Conservation (phyloP, 2,888 invertebrate genomes). For the Cerceris rybyensis region DNA sequence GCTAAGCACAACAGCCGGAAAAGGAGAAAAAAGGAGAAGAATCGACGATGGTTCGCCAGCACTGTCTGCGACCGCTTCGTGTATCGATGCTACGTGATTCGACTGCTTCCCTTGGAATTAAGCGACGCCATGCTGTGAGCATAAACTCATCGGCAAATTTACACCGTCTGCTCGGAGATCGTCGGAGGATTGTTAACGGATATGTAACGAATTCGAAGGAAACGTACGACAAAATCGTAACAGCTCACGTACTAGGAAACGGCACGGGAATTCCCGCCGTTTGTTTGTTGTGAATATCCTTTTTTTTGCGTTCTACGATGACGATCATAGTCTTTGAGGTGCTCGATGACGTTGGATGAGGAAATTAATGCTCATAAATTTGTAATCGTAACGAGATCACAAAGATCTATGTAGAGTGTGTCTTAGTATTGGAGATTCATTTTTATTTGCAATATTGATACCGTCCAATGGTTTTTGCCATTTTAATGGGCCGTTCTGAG, state of each 20-base stretch:
- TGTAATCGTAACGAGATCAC: no score
- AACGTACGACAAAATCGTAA: background rate
- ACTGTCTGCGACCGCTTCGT: conserved; percentile 30
- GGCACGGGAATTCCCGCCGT: background rate
- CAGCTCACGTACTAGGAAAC: background rate
- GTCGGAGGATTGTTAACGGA: background rate
- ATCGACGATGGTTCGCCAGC: conserved; percentile 52
- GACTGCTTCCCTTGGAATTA: conserved; percentile 54
- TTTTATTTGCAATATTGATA: no score
- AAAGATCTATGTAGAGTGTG: no score
- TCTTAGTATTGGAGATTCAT: no score
- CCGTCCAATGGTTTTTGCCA: no score
- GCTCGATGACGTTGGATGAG: no score
- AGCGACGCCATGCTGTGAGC: conserved; percentile 39
- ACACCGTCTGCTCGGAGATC: conserved; percentile 5
- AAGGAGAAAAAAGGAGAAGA: conserved; percentile 52
- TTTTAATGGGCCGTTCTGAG: no score
- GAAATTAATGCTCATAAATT: no score
- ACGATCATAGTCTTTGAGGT: no score
- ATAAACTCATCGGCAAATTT: conserved; percentile 51
- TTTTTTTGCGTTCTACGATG: background rate
- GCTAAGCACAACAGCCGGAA: conserved; percentile 57
- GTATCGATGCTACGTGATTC: conserved; percentile 57
- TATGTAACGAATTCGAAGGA: conserved; percentile 11
- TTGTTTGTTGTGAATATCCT: background rate